Evolutionary conservation across 2,888 invertebrate genomes (phyloP), one percentile per base, ranked within the genome.

Genomic region (Eilema griseolum): DNA sequence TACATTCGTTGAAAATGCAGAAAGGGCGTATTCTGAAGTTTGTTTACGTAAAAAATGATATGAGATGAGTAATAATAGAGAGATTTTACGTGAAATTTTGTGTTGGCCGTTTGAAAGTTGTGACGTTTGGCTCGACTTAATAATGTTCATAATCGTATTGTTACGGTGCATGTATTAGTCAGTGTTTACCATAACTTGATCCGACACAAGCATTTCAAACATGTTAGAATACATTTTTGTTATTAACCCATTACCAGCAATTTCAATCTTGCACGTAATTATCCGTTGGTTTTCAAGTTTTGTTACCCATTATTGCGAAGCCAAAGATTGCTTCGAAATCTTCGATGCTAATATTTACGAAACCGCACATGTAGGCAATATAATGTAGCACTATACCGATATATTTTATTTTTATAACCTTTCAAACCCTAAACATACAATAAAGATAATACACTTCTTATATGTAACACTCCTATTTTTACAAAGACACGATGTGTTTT

Each of bases 361-460:
- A 12, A n/a, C n/a, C 1, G 61, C 61, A 63, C n/a, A 2, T 63
- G 20, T n/a, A n/a, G n/a, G 52, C 10, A n/a, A 52, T 52, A 52
- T n/a, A n/a, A n/a, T 62, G 24, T 23, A 23, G n/a, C 14, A 14
- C n/a, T 52, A 64, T 0, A 31, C 7, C 20, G 3, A 64, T 14
- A 28, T 63, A 20, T n/a, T 10, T 28, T 5, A 28, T 8, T 37
- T n/a, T 28, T 33, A 33, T 33, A 23, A 31, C 33, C 57, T 57
- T 23, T 66, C 24, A 66, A 20, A 14, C 65, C 23, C 57, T 64
- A 57, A 65, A 57, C 33, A 37, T 14, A 66, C 57, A 14, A 46
- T 62, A 23, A 62, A 62, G n/a, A 26, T 41, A 26, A 70, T 28
- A 65, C 61, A 59, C 57, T 59, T 67, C 24, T 59, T 61, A 71